phyloP scores from a whole-genome alignment of 2,888 invertebrate species.

The Biston stratarius region DNA sequence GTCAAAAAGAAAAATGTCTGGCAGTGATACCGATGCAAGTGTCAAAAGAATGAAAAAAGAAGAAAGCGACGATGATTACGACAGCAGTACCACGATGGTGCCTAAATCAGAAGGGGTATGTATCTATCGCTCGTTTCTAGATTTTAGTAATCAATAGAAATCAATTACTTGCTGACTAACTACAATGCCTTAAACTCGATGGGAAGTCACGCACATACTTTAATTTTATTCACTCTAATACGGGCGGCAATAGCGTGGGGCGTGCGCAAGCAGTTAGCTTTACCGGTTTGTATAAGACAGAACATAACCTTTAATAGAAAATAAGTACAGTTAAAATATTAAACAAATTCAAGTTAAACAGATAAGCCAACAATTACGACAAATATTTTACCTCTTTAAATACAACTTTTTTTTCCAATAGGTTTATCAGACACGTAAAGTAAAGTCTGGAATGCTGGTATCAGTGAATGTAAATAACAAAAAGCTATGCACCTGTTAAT shows the following conservation, averaged over 20 bases:
- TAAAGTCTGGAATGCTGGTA: background rate
- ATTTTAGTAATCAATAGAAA: background rate
- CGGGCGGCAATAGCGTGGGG: background rate
- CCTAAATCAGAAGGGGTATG: conserved; percentile 85
- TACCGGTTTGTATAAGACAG: background rate
- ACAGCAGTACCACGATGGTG: conserved; percentile 79
- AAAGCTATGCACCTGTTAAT: conserved; percentile 30
- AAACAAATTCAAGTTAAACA: background rate
- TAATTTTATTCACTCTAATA: background rate
- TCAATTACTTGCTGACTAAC: background rate
- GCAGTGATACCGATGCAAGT: conserved; percentile 85
- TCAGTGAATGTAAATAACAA: conserved; percentile 12
- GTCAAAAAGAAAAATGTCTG: conserved; percentile 93
- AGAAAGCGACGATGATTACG: conserved; percentile 88
- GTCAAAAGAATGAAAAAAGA: conserved; percentile 84
- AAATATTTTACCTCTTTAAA: background rate
- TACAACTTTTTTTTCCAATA: background rate
- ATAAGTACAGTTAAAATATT: too few species aligned
- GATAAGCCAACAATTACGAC: background rate
- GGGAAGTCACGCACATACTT: background rate
- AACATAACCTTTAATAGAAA: too few species aligned
- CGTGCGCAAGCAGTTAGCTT: background rate
- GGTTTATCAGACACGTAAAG: conserved; percentile 18
- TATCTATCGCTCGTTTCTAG: conserved; percentile 10
- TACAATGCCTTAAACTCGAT: background rate